Evolutionary conservation across 2,797 vertebrate species (phyloP), one percentile per base, ranked within the genome.

Genomic region (Anableps anableps): DNA sequence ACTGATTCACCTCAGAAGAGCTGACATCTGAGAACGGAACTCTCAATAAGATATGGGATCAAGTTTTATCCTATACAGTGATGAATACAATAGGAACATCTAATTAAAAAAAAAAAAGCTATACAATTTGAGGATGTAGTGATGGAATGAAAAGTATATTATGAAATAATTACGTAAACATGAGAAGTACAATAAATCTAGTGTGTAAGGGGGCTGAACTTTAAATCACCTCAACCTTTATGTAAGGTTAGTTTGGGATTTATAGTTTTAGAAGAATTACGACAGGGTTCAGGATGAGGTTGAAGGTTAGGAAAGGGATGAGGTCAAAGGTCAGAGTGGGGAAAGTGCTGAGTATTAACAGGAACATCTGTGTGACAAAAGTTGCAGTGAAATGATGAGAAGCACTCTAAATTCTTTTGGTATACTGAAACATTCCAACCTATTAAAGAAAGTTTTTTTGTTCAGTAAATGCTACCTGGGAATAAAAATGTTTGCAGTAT

Each of bases 331-430:
- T 90, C 36, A 87, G 72, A 29, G 76, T 13, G 7, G 78, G 80
- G 87, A 91, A 90, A 91, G 89, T 88, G 85, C 83, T 85, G 88
- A 83, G 81, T 84, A 62, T 85, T 80, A 85, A 81, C 87, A 87
- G 86, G 79, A 89, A 80, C 50, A 74, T 45, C 72, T 86, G 80
- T 76, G 74, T 48, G 41, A 4, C 8, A 58, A 64, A 26, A 51
- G 71, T 70, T 68, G 34, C 41, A 68, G 68, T 2, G 34, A 77
- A 75, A 75, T 0, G 1, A 73, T 0, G 8, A 13, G 34, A 60
- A 34, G 10, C 17, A 23, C 17, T 62, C 64, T 1, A 11, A 50
- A 83, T 79, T 71, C 26, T 38, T 6, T 0, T 55, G 0, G 29
- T 77, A 72, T 48, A 55, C 13, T 38, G 36, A 74, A 55, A 53